Conservation (phyloP, 2,113 vertebrate species). For the Gnathonemus echidnorhynchus region DNA sequence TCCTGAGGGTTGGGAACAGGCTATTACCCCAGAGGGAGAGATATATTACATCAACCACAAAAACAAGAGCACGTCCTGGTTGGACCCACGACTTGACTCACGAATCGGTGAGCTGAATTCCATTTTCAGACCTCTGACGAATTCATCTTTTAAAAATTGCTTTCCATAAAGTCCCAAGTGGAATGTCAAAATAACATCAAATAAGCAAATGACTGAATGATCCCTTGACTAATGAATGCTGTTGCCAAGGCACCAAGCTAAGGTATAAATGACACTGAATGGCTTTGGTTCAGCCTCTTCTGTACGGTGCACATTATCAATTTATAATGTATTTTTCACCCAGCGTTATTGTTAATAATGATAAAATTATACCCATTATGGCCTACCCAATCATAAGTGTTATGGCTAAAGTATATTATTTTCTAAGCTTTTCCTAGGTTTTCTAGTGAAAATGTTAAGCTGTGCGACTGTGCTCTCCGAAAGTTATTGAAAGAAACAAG, state of each 20-base stretch:
- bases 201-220: background rate
- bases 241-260: background rate
- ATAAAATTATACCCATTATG: background rate
- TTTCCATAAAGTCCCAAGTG: background rate
- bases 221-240: background rate
- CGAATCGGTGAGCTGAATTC: slow-evolving; percentile 6
- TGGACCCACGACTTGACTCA: slow-evolving; percentile 74
- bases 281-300: background rate
- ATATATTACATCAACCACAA: slow-evolving; percentile 98
- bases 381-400: background rate
- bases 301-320: background rate
- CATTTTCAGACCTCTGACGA: background rate
- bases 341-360: background rate
- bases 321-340: background rate
- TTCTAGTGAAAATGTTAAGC: background rate
- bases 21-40: slow-evolving; percentile 91
- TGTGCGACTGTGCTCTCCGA: background rate
- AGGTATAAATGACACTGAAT: background rate
- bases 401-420: background rate
- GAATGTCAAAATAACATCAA: background rate
- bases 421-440: background rate
- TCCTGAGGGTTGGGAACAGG: slow-evolving; percentile 96
- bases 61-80: slow-evolving; percentile 93
- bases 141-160: background rate
- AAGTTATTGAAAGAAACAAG: background rate